Conservation (phyloP, 2,797 vertebrate genomes). For the Phaenicophaeus curvirostris region DNA sequence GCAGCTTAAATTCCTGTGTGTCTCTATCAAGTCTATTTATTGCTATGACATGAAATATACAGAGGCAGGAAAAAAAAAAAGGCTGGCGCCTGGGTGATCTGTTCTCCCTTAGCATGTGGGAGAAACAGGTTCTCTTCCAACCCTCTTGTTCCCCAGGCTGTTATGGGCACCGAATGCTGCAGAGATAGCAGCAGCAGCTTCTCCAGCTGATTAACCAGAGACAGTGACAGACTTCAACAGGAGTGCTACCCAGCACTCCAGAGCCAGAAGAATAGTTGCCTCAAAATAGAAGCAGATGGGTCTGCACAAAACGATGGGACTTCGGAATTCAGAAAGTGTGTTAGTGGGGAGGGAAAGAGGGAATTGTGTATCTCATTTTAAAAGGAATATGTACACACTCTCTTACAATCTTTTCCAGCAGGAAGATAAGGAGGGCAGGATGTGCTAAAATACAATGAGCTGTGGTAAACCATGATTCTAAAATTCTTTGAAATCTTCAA, state of each 20-base stretch:
- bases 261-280: constrained; percentile 66
- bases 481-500: neutral
- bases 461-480: constrained; percentile 1
- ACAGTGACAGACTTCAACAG: constrained; percentile 69
- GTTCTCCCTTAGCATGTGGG: constrained; percentile 56
- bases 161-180: constrained; percentile 54
- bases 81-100: neutral
- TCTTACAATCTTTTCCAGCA: constrained; percentile 30
- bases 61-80: neutral
- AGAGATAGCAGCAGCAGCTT: constrained; percentile 67
- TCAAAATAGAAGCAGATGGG: constrained; percentile 72
- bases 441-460: neutral
- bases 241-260: constrained; percentile 62
- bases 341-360: constrained; percentile 28
- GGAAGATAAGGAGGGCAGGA: constrained; percentile 45
- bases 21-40: neutral
- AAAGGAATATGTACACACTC: constrained; percentile 18
- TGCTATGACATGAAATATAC: neutral
- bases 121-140: constrained; percentile 67
- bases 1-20: neutral
- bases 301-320: constrained; percentile 19
- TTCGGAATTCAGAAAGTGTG: constrained; percentile 42
- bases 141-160: constrained; percentile 63
- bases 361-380: constrained; percentile 46
- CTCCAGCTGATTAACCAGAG: constrained; percentile 73